Conservation (phyloP, 2,797 vertebrate genomes). For the Scolopax bukidnonensis region DNA sequence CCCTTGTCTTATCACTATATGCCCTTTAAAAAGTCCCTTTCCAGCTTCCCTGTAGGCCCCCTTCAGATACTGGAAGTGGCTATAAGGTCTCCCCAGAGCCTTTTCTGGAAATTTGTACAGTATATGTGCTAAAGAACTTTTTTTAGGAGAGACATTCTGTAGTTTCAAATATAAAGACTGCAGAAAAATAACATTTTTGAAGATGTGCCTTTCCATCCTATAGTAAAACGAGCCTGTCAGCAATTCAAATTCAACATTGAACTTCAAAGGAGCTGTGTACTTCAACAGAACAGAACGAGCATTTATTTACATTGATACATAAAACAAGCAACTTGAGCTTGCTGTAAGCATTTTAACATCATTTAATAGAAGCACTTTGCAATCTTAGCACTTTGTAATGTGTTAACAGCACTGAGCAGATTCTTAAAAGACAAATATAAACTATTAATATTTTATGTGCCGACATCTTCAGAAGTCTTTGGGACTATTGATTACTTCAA, state of each 20-base stretch:
- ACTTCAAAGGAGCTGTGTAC: neutral
- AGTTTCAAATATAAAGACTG: neutral
- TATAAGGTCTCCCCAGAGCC: neutral
- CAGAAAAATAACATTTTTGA: constrained; percentile 3
- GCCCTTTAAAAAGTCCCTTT: neutral
- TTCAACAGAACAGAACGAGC: neutral
- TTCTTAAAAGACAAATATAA: constrained; percentile 72
- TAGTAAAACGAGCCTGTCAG: neutral
- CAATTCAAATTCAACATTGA: neutral
- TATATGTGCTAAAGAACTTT: neutral
- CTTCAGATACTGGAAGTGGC: neutral
- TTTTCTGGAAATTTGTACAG: constrained; percentile 24
- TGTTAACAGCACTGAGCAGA: constrained; percentile 72
- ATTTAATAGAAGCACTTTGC: constrained; percentile 71
- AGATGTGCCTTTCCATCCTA: neutral
- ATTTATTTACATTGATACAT: constrained; percentile 25
- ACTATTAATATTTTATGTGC: constrained; percentile 85
- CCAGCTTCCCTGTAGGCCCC: neutral
- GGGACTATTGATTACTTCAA: constrained; percentile 86
- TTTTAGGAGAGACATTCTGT: neutral
- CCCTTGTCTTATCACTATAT: neutral
- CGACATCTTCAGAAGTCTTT: constrained; percentile 78
- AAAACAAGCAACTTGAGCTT: constrained; percentile 1
- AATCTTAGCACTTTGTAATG: constrained; percentile 53
- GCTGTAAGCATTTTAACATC: constrained; percentile 58